Conservation (phyloP, 2,797 vertebrate genomes). For the Eulemur rubriventer region DNA sequence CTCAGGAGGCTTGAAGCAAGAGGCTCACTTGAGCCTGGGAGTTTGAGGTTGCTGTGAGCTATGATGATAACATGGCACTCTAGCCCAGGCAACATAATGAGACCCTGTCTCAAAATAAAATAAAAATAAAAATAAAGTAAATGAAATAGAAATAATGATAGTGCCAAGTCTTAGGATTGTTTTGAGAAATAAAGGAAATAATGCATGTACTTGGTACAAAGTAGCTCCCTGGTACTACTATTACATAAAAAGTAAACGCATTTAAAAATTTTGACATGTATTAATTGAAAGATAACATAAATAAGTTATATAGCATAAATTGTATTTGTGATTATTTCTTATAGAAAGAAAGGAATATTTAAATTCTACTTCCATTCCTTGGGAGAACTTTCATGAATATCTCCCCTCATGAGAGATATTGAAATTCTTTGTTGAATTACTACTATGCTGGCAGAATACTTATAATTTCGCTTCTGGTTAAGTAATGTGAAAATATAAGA, state of each 20-base stretch:
- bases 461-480: conserved; percentile 20
- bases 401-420: conserved; percentile 18
- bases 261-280: neutral
- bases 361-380: conserved; percentile 58
- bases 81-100: neutral
- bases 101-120: neutral
- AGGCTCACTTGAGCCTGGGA: neutral
- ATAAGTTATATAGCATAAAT: conserved; percentile 27
- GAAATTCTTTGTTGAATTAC: conserved; percentile 66
- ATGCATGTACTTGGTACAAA: neutral
- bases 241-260: conserved; percentile 1
- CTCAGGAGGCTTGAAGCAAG: neutral
- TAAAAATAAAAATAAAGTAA: neutral
- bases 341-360: conserved; percentile 58
- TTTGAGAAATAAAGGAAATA: conserved; percentile 58
- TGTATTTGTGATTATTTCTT: conserved; percentile 46
- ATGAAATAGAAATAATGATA: conserved; percentile 44
- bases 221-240: neutral
- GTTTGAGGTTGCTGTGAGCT: neutral
- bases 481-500: conserved; percentile 35
- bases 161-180: neutral
- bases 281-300: conserved; percentile 44
- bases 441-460: conserved; percentile 43
- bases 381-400: neutral
- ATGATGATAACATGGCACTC: neutral